Evolutionary conservation across 2,113 vertebrate species (phyloP).

Genomic region (Gyps fulvus): DNA sequence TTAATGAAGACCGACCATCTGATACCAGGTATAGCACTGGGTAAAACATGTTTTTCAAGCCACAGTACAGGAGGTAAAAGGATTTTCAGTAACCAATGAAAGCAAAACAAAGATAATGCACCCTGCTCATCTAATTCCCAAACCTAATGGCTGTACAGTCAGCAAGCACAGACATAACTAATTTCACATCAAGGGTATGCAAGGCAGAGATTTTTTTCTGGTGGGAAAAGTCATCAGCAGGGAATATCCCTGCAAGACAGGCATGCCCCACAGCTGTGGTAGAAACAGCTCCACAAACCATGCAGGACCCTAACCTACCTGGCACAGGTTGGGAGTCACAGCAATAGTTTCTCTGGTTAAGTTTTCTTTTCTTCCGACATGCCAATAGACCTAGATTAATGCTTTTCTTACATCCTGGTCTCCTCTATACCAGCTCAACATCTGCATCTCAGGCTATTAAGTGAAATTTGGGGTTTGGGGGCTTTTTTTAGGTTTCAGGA

Average conservation of each 20-base stretch:
- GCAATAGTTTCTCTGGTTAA: not conserved
- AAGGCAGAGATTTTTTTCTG: not conserved
- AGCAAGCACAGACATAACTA: not conserved
- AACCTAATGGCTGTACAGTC: fast-evolving
- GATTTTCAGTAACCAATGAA: not conserved
- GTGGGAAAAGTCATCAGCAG: not conserved
- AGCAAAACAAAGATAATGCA: not conserved
- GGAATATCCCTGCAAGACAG: not conserved
- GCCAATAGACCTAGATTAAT: not conserved
- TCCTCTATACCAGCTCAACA: not conserved
- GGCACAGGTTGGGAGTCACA: not conserved
- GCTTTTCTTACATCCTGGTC: not conserved
- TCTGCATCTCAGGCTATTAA: too few relatives aligned
- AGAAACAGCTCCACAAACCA: not conserved
- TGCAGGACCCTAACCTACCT: fast-evolving
- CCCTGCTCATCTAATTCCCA: too few relatives aligned
- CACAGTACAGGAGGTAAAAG: not conserved
- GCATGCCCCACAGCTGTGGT: fast-evolving
- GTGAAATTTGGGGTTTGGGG: not conserved
- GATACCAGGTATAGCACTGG: not conserved
- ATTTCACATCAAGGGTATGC: not conserved
- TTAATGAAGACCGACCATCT: not conserved
- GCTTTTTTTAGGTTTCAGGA: not conserved
- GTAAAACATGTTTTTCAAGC: not conserved
- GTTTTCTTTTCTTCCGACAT: not conserved